Conservation (phyloP, 2,797 vertebrate species). For the Chromobotia macracanthus region DNA sequence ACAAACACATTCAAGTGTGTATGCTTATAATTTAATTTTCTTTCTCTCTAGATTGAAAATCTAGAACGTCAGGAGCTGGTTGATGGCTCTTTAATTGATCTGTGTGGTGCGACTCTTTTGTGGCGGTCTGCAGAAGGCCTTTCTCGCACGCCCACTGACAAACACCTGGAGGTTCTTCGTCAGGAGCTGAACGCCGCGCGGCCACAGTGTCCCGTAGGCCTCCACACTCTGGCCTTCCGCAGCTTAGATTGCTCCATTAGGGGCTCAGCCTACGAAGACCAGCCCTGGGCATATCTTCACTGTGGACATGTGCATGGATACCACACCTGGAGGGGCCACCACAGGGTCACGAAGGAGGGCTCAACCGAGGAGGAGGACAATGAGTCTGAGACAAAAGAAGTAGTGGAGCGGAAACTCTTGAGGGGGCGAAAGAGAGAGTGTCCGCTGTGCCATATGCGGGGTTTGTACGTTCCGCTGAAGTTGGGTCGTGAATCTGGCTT, state of each 20-base stretch:
- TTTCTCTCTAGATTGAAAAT: slow-evolving; percentile 79
- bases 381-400: slow-evolving; percentile 17
- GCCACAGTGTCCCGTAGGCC: slow-evolving; percentile 92
- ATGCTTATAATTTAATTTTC: too few species aligned
- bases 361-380: slow-evolving; percentile 66
- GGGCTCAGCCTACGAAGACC: slow-evolving; percentile 78
- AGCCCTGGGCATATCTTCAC: slow-evolving; percentile 92
- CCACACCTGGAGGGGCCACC: slow-evolving; percentile 86
- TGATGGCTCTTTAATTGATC: slow-evolving; percentile 91
- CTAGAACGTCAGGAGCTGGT: slow-evolving; percentile 90
- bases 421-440: slow-evolving; percentile 84
- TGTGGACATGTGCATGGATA: slow-evolving; percentile 95
- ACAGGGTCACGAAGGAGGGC: slow-evolving; percentile 76
- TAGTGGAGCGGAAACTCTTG: neutral
- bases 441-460: slow-evolving; percentile 89
- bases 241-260: slow-evolving; percentile 86
- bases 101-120: slow-evolving; percentile 91
- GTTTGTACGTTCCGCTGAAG: slow-evolving; percentile 93
- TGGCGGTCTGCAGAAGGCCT: slow-evolving; percentile 93
- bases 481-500: slow-evolving; percentile 91
- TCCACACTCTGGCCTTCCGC: slow-evolving; percentile 93
- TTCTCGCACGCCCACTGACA: slow-evolving; percentile 83
- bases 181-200: slow-evolving; percentile 91
- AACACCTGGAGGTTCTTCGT: slow-evolving; percentile 89
- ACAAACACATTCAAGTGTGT: too few species aligned